Evolutionary conservation across 2,888 invertebrate genomes (phyloP).

Genomic region (Xanthia togata): DNA sequence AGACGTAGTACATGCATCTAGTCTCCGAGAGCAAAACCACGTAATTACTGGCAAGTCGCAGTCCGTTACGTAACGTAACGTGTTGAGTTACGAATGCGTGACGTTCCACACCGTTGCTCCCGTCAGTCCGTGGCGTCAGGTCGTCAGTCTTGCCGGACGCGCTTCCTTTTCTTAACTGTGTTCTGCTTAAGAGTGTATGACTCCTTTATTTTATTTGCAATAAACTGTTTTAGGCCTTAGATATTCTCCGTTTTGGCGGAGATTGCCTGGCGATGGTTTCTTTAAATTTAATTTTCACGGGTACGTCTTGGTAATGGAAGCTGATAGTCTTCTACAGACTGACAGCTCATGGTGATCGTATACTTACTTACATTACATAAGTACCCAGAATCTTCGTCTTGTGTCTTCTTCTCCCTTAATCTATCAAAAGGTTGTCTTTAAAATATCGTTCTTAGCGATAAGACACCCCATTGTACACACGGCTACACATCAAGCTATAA

Average conservation of each 20-base stretch:
- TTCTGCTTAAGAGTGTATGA: constrained; percentile 14
- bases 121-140: not conserved
- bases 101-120: constrained; percentile 73
- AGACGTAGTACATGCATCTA: not conserved
- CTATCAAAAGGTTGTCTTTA: not conserved
- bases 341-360: too few relatives aligned
- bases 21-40: constrained; percentile 13
- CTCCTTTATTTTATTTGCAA: not conserved
- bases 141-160: constrained; percentile 34
- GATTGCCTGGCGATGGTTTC: not conserved
- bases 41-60: constrained; percentile 42
- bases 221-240: not conserved
- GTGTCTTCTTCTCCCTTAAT: not conserved
- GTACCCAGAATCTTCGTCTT: not conserved
- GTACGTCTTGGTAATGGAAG: not conserved
- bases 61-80: constrained; percentile 76
- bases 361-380: too few relatives aligned
- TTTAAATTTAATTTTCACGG: not conserved
- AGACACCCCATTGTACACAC: not conserved
- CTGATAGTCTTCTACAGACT: too few relatives aligned
- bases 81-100: constrained; percentile 70
- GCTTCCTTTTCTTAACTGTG: constrained; percentile 40
- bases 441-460: not conserved
- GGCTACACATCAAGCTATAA: too few relatives aligned
- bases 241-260: not conserved